Base-by-base conservation (phyloP, 2,797 vertebrate species). In the Graptemys geographica region DNA sequence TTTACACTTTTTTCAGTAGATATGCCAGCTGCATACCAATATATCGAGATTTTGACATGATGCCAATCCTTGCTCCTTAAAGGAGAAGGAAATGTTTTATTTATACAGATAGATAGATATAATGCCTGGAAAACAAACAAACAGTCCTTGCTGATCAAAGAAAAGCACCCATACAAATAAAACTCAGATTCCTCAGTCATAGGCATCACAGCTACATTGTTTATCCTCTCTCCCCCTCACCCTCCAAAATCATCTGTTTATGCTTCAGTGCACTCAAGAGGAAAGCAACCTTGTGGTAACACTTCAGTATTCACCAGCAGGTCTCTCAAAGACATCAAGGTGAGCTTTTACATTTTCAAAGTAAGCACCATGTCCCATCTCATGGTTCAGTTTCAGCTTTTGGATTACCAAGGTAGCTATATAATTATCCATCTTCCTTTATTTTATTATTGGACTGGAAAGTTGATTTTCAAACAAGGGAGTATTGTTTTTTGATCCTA, bases 101-200 rank as follows among this genome's bases (percentile, higher is more conserved):
- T 62, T 62, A 31, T 62, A 62, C 28, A 57, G 12, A 74, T 81
- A 95, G 41, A 84, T 55, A 55, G 55, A 55, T 55, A 21, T 56
- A 88, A 90, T 72, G 59, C 80, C 11, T 93, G 49, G 51, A 90
- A 97, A 93, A 87, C 56, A 76, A 92, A 33, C 28, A 87, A 92
- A 95, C 8, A 83, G 81, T 92, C 83, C 96, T 84, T 92, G 55
- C 76, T 95, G 95, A 95, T 96, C 86, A 86, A 94, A 96, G 79
- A 91, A 90, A 81, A 53, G 31, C 9, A 12, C 37, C 88, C 49
- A 10, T 19, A 15, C 11, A 44, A 95, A 94, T 76, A n/a, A 78
- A 81, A 56, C 33, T 92, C 86, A 86, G 25, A 49, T 47, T 31
- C 19, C 53, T 78, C 86, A 96, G 59, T 49, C 84, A 81, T 59